Evolutionary conservation across 1,140 invertebrate species (phyloP).

Genomic region (Rhopalosiphum padi): DNA sequence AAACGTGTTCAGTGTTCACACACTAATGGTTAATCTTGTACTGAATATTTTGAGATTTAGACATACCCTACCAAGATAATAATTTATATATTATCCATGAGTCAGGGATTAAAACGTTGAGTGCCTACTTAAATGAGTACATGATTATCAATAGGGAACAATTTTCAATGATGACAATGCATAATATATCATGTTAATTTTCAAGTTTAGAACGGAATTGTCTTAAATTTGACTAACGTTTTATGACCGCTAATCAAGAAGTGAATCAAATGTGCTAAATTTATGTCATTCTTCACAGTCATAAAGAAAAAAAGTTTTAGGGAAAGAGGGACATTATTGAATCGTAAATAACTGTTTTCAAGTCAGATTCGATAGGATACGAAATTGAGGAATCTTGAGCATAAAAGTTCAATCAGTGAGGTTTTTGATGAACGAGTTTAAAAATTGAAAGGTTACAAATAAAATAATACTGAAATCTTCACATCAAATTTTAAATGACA

Average conservation of each 20-base stretch:
- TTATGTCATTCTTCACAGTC: background rate
- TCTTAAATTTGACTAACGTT: background rate
- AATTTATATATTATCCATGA: background rate
- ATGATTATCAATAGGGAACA: background rate
- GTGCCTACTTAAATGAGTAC: background rate
- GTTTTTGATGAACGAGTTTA: background rate
- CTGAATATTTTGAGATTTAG: background rate
- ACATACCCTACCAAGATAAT: background rate
- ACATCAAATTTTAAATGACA: no score
- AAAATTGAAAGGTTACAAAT: background rate
- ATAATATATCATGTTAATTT: background rate
- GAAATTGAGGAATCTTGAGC: background rate
- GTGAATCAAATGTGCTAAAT: no score
- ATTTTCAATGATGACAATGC: background rate
- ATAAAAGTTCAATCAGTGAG: background rate
- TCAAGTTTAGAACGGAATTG: background rate
- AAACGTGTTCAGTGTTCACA: background rate
- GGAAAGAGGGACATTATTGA: background rate
- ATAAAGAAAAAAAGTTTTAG: background rate
- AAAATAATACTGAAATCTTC: no score
- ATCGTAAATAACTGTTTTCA: background rate
- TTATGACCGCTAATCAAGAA: background rate
- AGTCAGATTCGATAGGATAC: background rate
- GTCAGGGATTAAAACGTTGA: background rate
- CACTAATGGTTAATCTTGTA: background rate